phyloP scores from a whole-genome alignment of 2,888 invertebrate species.

The Cenopis cana region DNA sequence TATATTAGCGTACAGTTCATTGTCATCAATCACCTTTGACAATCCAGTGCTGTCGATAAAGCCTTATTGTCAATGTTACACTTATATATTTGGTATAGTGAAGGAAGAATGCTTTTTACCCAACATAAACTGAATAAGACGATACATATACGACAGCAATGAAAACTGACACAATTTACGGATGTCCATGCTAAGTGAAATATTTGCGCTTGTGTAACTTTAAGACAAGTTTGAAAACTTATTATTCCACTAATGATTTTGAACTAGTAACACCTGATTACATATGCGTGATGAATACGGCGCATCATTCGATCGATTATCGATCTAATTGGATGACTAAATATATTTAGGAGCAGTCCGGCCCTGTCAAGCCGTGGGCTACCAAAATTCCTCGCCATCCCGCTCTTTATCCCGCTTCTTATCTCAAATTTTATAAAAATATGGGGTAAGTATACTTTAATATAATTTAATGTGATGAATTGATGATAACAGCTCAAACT shows the following conservation, averaged over 20 bases:
- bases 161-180: no score
- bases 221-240: not conserved
- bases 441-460: constrained; percentile 41
- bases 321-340: constrained; percentile 45
- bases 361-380: constrained; percentile 71
- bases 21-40: not conserved
- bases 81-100: no score
- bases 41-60: no score
- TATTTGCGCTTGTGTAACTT: not conserved
- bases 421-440: constrained; percentile 59
- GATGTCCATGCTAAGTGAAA: no score
- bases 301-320: constrained; percentile 45
- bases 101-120: not conserved
- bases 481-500: constrained; percentile 37
- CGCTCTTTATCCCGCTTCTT: constrained; percentile 53
- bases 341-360: constrained; percentile 53
- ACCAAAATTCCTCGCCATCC: constrained; percentile 72
- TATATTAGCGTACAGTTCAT: not conserved
- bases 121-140: no score
- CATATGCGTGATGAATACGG: not conserved
- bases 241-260: constrained; percentile 10
- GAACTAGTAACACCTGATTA: constrained; percentile 14
- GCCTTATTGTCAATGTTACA: not conserved
- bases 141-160: not conserved
- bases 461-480: constrained; percentile 44